phyloP scores from a whole-genome alignment of 2,113 vertebrate genomes.

The Myotis brandtii region DNA sequence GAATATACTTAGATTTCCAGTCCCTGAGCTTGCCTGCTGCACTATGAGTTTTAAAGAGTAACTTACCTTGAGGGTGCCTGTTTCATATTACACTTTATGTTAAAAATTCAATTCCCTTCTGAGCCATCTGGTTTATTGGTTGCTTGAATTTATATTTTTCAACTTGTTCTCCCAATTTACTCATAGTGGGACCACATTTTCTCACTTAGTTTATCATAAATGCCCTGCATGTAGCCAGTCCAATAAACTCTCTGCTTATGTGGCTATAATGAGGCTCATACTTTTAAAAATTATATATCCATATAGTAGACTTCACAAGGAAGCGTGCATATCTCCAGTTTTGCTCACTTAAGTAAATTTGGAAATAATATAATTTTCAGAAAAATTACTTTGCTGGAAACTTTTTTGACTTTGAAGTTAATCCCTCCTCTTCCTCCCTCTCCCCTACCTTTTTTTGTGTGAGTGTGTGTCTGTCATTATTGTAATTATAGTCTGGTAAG shows the following conservation, averaged over 20 bases:
- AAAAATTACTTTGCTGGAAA: background rate
- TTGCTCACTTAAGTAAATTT: background rate
- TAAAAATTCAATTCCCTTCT: constrained; percentile 82
- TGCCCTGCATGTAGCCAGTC: constrained; percentile 61
- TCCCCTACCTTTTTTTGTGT: background rate
- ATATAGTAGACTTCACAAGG: background rate
- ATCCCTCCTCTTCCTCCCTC: background rate
- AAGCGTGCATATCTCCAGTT: background rate
- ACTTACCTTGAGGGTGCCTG: constrained; percentile 77
- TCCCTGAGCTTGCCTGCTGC: constrained; percentile 66
- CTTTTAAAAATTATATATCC: background rate
- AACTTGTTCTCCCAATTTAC: constrained; percentile 80
- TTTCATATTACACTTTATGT: constrained; percentile 84
- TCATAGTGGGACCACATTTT: constrained; percentile 78
- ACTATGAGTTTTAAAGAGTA: constrained; percentile 78
- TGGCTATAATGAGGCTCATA: background rate
- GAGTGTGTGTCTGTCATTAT: no score
- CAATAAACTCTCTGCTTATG: constrained; percentile 65
- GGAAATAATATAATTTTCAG: background rate
- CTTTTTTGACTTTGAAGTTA: background rate
- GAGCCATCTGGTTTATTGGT: constrained; percentile 83
- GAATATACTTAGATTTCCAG: constrained; percentile 64
- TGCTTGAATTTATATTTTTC: constrained; percentile 82
- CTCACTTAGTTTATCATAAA: constrained; percentile 69
- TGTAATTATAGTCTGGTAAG: background rate